Conservation (phyloP, 1,140 invertebrate species). For the Eupristina koningsbergeri region DNA sequence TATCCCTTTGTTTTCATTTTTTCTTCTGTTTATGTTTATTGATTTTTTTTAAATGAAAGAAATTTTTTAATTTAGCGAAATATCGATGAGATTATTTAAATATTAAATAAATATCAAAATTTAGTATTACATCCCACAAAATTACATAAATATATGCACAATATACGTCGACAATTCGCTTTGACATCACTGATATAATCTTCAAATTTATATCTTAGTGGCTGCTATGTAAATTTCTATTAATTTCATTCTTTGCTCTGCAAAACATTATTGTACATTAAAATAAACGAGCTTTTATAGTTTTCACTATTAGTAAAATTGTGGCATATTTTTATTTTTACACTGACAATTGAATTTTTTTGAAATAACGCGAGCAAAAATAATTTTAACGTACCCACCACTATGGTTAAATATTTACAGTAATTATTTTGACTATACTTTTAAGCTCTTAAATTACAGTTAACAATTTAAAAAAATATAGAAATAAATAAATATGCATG, state of each 20-base stretch:
- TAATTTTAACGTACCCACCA: no score
- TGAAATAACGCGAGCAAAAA: no score
- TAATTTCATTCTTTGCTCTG: neutral
- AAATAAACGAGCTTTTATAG: neutral
- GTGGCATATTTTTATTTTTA: neutral
- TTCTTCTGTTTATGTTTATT: neutral
- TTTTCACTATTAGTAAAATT: neutral
- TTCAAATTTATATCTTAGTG: neutral
- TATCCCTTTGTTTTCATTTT: slow-evolving; percentile 1
- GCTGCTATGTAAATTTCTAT: neutral
- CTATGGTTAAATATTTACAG: no score
- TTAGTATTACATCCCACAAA: neutral
- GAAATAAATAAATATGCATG: neutral
- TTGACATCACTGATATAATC: neutral
- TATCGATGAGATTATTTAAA: neutral
- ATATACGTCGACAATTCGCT: neutral
- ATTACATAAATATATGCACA: neutral
- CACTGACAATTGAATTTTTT: neutral
- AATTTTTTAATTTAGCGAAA: neutral
- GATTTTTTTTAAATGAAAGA: neutral
- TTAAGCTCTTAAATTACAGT: no score
- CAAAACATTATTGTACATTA: neutral
- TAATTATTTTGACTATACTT: no score
- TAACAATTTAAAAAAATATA: no score
- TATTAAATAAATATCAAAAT: neutral